These are phyloP conservation scores for Lagria hirta DNA, from an alignment of 2,888 invertebrate species.

Conservation along the genomic window DNA sequence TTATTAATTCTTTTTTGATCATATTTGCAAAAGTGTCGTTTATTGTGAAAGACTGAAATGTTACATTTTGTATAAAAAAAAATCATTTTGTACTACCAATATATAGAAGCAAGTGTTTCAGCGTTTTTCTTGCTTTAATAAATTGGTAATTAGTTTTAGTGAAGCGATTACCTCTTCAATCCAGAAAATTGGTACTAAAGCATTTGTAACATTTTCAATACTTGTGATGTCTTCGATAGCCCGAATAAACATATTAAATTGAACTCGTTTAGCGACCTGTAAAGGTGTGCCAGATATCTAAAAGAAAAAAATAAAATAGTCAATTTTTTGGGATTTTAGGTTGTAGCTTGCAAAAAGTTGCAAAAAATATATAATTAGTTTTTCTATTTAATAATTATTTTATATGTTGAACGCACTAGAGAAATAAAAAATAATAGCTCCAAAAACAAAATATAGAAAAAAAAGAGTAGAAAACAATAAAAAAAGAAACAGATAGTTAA, in stretches of 20 bases:
- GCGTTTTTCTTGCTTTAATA: too few relatives aligned
- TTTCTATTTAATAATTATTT: too few relatives aligned
- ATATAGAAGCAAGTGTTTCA: constrained; percentile 4
- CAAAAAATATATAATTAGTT: too few relatives aligned
- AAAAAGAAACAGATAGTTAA: too few relatives aligned
- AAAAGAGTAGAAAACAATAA: too few relatives aligned
- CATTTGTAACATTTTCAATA: constrained; percentile 57
- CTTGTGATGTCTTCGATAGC: constrained; percentile 56
- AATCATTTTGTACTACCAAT: constrained; percentile 10
- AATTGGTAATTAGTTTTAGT: constrained; percentile 2
- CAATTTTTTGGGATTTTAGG: too few relatives aligned
- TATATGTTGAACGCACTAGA: too few relatives aligned
- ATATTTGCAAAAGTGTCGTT: constrained; percentile 35
- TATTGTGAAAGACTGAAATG: constrained; percentile 37
- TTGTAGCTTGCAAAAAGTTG: too few relatives aligned
- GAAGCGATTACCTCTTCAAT: constrained; percentile 63
- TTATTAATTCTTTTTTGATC: constrained; percentile 34
- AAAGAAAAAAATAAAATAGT: too few relatives aligned
- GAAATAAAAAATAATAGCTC: too few relatives aligned
- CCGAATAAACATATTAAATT: constrained; percentile 69
- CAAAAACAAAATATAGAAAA: too few relatives aligned
- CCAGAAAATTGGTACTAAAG: constrained; percentile 67
- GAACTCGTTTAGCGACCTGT: constrained; percentile 63
- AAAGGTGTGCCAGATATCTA: constrained; percentile 57
- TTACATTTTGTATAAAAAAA: constrained; percentile 9